Evolutionary conservation across 2,113 vertebrate species (phyloP), one percentile per base, ranked within the genome.

Genomic region (Candoia aspera): DNA sequence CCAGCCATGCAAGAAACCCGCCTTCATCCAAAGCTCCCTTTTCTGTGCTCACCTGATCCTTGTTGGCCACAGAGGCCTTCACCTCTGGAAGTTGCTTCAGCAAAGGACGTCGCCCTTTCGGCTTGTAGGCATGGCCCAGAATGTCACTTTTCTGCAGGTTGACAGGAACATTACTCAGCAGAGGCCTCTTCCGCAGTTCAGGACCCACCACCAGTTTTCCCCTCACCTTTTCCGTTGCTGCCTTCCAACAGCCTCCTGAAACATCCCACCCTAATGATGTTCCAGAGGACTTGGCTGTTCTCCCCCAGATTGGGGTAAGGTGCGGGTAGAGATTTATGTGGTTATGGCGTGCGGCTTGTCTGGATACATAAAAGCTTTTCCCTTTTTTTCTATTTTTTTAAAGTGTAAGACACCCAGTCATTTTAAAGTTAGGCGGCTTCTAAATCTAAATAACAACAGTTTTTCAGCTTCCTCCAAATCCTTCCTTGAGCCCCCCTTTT

Each of bases 71-170:
- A 0, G 8, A 89, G 13, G 37, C 42, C 62, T 87, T 89, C 59
- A 29, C 46, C 23, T 87, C 84, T 3, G 83, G 33, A 6, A 87
- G 90, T 54, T 91, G 8, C 15, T 24, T 26, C 1, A 90, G 8
- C 0, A 54, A 54, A 19, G 24, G 84, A 0, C 17, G 17, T 2
- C 19, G 68, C 2, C 53, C 23, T 87, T 37, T 96, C 83, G 88
- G 94, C 86, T 95, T 95, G 79, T 93, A 96, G 0, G 90, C 73
- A 0, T 26, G 26, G 68, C 96, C 96, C 24, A 96, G 5, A 1
- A 96, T 88, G 37, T 73, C 92, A 26, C 96, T 97, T 87, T 23
- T 89, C 96, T 97, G 93, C n/a, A 49, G 55, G 85, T 54, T n/a
- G 26, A 19, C 49, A 68, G 73, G 53, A 37, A 90, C 10, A 60